Percentiles rank a stretch among this genome's conserved stretches.
Evolutionary conservation across 2,113 vertebrate species (phyloP).

Genomic region (Shinisaurus crocodilurus): DNA sequence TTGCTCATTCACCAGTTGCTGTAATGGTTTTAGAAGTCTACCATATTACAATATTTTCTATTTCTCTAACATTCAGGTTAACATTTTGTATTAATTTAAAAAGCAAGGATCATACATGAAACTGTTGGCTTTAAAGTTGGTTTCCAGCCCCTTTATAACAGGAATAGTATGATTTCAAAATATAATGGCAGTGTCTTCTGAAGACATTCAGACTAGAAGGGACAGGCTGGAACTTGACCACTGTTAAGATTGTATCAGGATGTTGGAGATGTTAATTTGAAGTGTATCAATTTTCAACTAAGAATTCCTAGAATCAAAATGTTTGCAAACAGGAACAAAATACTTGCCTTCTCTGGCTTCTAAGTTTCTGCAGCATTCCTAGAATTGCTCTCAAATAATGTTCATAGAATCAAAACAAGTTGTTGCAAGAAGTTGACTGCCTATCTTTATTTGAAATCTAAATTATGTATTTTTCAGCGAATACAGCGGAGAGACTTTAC

Average conservation of each 20-base stretch:
- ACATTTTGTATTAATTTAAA: not conserved
- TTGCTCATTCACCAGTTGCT: not conserved
- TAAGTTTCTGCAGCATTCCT: not conserved
- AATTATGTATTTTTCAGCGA: constrained; percentile 79
- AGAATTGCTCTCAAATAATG: not conserved
- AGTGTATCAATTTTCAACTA: not conserved
- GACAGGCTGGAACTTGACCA: not conserved
- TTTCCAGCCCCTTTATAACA: not conserved
- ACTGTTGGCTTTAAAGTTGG: not conserved
- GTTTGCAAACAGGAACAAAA: not conserved
- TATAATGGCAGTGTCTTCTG: not conserved
- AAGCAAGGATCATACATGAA: not conserved
- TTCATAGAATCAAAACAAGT: not conserved
- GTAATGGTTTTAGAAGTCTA: not conserved
- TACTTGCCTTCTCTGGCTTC: not conserved
- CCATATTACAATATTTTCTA: not conserved
- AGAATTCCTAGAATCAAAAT: not conserved
- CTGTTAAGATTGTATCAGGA: not conserved
- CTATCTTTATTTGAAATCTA: not conserved
- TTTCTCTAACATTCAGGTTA: not conserved
- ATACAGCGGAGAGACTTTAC: constrained; percentile 84
- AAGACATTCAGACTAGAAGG: not conserved
- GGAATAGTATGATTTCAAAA: not conserved
- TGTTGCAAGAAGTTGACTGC: not conserved
- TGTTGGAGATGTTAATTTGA: not conserved